Base-by-base conservation (phyloP, 2,888 invertebrate species). In the Bruchidius siliquastri region DNA sequence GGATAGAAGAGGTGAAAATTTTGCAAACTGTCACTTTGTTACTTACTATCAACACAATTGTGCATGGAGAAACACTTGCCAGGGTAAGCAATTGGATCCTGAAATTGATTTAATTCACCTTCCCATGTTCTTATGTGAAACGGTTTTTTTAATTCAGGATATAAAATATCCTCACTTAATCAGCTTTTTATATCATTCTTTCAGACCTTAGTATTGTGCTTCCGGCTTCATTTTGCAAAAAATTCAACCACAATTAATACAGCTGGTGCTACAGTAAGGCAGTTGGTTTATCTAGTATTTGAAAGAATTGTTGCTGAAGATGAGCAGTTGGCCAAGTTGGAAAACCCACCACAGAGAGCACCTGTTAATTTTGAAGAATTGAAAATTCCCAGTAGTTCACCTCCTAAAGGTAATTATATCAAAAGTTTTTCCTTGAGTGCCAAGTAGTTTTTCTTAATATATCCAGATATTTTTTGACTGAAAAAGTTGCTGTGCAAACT, bases 171-270 rank as follows among this genome's bases (percentile, higher is more conserved):
- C 8, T 26, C 2, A 4, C 26, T 26, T 8, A 26, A 26, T 26
- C 26, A 26, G 26, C 26, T 2, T 26, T 8, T 26, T 26, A 26
- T 26, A 26, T 26, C 2, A 26, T 18, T 71, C 2, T 76, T 88
- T 32, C 87, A 96, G 95, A 96, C 95, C 73, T 89, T 97, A 85
- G 99, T 98, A 69, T 89, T 99, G 79, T 98, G 98, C 86, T 97
- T 99, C 87, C 93, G 97, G n/a, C 91, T 99, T 82, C 97, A 99
- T 85, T 95, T 96, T 81, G 93, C 96, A 8, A 95, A 96, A 86
- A 98, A 99, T 88, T 92, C 94, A 0, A 97, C 97, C 75, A 98
- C 97, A 69, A 95, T 96, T 71, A 99, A 98, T 86, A 98, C 99
- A 18, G 99, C 99, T 8, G 98, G 98, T 0, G 99, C 99, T 49